Conservation (phyloP, 2,888 invertebrate genomes). For the Mythimna ferrago region DNA sequence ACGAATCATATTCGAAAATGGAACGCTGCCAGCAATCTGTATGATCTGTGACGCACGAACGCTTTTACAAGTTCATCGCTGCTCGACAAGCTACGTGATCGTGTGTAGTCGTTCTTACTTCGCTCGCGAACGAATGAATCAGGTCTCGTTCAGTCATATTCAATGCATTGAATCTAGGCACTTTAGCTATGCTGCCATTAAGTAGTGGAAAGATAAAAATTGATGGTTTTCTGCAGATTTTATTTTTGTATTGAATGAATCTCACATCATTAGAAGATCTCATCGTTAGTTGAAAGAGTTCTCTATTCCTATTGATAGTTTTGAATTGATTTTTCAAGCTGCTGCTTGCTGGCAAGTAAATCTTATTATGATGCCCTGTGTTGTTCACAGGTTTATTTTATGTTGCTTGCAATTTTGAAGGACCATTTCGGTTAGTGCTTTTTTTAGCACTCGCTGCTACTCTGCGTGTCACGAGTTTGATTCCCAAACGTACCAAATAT, state of each 20-base stretch:
- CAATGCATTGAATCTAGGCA: slow-evolving; percentile 64
- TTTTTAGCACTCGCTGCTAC: too few relatives aligned
- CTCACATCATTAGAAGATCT: not conserved
- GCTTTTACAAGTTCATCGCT: slow-evolving; percentile 69
- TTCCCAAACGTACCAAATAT: too few relatives aligned
- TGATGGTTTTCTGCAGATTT: slow-evolving; percentile 26
- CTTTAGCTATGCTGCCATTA: slow-evolving; percentile 52
- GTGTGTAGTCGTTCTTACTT: slow-evolving; percentile 68
- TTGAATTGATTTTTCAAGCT: not conserved
- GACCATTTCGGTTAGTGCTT: not conserved
- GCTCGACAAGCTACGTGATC: slow-evolving; percentile 71
- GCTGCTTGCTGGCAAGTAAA: not conserved
- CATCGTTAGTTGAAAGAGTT: not conserved
- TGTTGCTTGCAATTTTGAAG: not conserved
- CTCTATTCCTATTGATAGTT: not conserved
- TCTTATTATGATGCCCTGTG: not conserved
- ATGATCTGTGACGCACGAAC: slow-evolving; percentile 74
- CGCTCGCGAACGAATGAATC: slow-evolving; percentile 55
- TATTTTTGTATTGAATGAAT: slow-evolving; percentile 17
- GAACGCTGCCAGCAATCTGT: slow-evolving; percentile 65
- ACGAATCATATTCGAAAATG: slow-evolving; percentile 66
- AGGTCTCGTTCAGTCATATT: slow-evolving; percentile 63
- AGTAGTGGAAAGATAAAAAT: slow-evolving; percentile 50
- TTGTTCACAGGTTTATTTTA: not conserved
- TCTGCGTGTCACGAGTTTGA: too few relatives aligned